Evolutionary conservation across 1,140 invertebrate species (phyloP), one percentile per base, ranked within the genome.

Genomic region (Sweltsa coloradensis): DNA sequence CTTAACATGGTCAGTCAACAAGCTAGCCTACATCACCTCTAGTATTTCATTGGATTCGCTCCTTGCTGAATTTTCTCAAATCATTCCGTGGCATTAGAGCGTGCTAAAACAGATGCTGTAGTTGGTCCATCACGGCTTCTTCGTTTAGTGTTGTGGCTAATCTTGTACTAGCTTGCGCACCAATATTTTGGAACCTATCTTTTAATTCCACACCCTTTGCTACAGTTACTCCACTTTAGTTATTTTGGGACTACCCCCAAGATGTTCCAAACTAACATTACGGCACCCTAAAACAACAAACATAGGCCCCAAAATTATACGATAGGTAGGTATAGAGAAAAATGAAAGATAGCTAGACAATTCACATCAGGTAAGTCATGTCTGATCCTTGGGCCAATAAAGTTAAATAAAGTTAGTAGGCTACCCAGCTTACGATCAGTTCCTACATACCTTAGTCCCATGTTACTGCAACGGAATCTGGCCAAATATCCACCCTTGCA

Each of bases 111-210:
- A 3, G 97, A 99, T 2, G 97, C 96, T 3, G 95, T 95, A 0
- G 97, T 99, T 1, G 97, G 99, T 34, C 97, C 97, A 72, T 99
- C 97, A 21, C 55, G 96, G 97, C 67, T 98, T 93, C 70, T 99
- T 97, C 64, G 99, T 99, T 47, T n/a, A 19, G 46, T n/a, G 96
- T 97, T 60, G 98, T 99, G 97, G 9, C 96, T 96, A 27, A 72
- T 99, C 96, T 70, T 99, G 96, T 2, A 99, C 96, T n/a, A 99
- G 69, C 63, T 93, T 96, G n/a, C 14, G 97, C 97, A 44, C 96
- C 97, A 67, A 99, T 94, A 66, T 99, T 99, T 69, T 98, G 93
- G 69, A 94, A 99, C 69, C 97, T 99, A 63, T 99, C 95, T 70
- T 98, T 95, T 7, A 99, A 71, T 67, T 99, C 97, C 47, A 99